Base-by-base conservation (phyloP, 2,888 invertebrate genomes). In the Branchipolynoe longqiensis region DNA sequence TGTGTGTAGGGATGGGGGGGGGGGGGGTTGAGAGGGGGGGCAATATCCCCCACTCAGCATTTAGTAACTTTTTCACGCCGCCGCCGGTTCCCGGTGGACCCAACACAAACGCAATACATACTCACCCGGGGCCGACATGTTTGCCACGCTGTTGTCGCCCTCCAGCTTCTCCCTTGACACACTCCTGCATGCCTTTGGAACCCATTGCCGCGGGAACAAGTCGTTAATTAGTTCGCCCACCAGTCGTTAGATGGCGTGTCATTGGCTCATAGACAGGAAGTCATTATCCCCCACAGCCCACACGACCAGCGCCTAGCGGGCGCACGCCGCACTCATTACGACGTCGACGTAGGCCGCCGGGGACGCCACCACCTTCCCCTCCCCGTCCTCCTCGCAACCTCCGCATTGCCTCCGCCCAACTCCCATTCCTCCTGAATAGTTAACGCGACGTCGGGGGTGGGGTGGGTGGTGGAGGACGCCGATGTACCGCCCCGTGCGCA, bases 171-270 rank as follows among this genome's bases (percentile, higher is more conserved):
- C 62, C 62, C 62, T 14, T 14, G 14, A 1, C 2, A 14, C 62
- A 14, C 62, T 48, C 62, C 31, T n/a, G 62, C 62, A 62, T 62
- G 28, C 62, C 62, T 62, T 62, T 28, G 25, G 62, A 62, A 62
- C 62, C 62, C 62, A 62, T 62, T 62, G 62, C 62, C 62, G 62
- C 62, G 31, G 62, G 69, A 69, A 38, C 69, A 69, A 69, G 69
- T 69, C 69, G 38, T 69, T 69, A 69, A 69, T 69, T 69, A 69
- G 69, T 69, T 69, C 69, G 33, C 69, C 69, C 69, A 14, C 38
- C 69, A 69, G 69, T 69, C 69, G 69, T 38, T 33, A 69, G 69
- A 69, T 69, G 69, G 69, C 69, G 38, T 69, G 69, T 69, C 69
- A 69, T 38, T 38, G 69, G 38, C 69, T 38, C 69, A 78, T 78